phyloP scores from a whole-genome alignment of 53 echinoderm and acorn worm species.

The Hippasteria phrygiana region DNA sequence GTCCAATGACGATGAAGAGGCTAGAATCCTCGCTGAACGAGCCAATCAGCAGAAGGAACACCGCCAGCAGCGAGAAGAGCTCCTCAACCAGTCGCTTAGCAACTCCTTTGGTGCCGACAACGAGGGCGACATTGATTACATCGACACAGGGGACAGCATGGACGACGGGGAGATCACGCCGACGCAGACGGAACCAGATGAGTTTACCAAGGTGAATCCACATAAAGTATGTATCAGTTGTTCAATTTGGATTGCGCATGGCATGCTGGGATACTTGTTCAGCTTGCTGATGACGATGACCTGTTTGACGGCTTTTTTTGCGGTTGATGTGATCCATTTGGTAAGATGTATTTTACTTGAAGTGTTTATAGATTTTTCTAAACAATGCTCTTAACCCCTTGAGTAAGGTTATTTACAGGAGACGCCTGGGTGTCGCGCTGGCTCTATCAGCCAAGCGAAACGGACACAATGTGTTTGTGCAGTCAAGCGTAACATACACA shows the following conservation, averaged over 20 bases:
- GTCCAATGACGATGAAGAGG: conserved; percentile 92
- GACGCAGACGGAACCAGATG: conserved; percentile 80
- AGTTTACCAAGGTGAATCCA: conserved; percentile 93
- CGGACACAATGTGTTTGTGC: no score
- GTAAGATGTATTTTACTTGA: background rate
- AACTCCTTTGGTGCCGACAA: conserved; percentile 55
- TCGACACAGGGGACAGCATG: conserved; percentile 77
- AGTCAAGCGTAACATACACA: no score
- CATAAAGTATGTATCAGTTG: conserved; percentile 86
- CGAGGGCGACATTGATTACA: conserved; percentile 83
- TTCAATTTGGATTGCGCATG: conserved; percentile 39
- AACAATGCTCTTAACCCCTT: no score
- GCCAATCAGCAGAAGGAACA: conserved; percentile 92
- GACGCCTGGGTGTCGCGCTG: no score
- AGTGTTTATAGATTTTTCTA: no score
- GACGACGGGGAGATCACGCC: conserved; percentile 89
- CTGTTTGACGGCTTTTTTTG: background rate
- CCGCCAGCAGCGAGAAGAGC: conserved; percentile 74
- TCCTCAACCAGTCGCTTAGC: conserved; percentile 34
- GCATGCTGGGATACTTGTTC: conserved; percentile 43
- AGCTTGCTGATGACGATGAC: background rate
- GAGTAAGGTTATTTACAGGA: no score
- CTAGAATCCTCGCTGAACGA: conserved; percentile 85
- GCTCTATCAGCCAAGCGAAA: no score
- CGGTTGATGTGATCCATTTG: conserved; percentile 12